Percentiles rank a stretch among this genome's conserved stretches.
phyloP scores from a whole-genome alignment of 2,888 invertebrate genomes.

The Gordius sp. region DNA sequence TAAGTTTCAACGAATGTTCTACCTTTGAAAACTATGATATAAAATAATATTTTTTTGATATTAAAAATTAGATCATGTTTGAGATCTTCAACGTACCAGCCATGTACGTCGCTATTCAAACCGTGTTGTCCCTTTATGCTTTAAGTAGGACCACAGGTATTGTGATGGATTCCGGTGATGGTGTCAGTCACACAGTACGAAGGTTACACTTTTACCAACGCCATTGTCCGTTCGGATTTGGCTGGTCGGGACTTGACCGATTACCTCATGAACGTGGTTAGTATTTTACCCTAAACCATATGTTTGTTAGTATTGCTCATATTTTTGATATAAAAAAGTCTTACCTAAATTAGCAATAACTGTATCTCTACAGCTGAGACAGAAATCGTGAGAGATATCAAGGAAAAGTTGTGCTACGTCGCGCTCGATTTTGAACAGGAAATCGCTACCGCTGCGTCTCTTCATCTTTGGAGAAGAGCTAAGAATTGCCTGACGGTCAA shows the following conservation, averaged over 20 bases:
- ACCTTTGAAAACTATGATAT: too few relatives aligned
- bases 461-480: conserved; percentile 62
- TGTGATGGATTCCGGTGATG: conserved; percentile 66
- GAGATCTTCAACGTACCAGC: conserved; percentile 49
- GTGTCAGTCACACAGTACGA: conserved; percentile 74
- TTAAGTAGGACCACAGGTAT: conserved; percentile 78
- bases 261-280: conserved; percentile 35
- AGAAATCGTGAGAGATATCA: conserved; percentile 78
- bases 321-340: not conserved
- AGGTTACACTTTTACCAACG: conserved; percentile 35
- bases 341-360: not conserved
- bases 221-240: conserved; percentile 33
- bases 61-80: conserved; percentile 47
- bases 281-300: not conserved
- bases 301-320: not conserved
- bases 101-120: conserved; percentile 75
- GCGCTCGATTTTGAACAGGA: conserved; percentile 77
- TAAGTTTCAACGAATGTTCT: too few relatives aligned
- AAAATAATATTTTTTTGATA: conserved; percentile 14
- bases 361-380: conserved; percentile 33
- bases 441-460: conserved; percentile 70
- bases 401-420: conserved; percentile 73
- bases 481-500: conserved; percentile 62
- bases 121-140: conserved; percentile 65
- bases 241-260: conserved; percentile 35